Percentiles rank a stretch among this genome's conserved stretches.
phyloP scores from a whole-genome alignment of 2,888 invertebrate genomes.

The Coecobrya sp. region DNA sequence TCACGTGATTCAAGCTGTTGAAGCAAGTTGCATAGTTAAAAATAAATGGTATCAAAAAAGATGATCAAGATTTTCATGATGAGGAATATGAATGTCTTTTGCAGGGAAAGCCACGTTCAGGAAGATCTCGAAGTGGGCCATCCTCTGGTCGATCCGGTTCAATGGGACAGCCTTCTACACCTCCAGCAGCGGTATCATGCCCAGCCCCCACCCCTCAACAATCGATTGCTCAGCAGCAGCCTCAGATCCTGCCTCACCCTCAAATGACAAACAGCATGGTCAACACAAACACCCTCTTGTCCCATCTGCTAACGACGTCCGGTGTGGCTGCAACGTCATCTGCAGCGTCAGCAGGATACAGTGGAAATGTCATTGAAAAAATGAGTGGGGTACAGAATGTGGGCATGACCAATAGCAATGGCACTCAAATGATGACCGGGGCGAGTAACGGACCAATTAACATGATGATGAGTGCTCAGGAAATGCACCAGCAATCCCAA shows the following conservation, averaged over 20 bases:
- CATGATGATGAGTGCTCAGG: constrained; percentile 73
- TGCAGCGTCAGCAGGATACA: constrained; percentile 30
- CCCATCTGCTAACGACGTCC: constrained; percentile 85
- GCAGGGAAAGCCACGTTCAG: constrained; percentile 67
- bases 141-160: constrained; percentile 62
- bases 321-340: constrained; percentile 57
- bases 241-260: constrained; percentile 86
- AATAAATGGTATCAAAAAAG: too few species aligned
- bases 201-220: constrained; percentile 50
- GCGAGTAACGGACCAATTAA: constrained; percentile 72
- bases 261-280: constrained; percentile 83
- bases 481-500: constrained; percentile 67
- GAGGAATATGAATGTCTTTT: neutral
- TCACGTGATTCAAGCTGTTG: neutral
- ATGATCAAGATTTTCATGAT: too few species aligned
- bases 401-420: constrained; percentile 52
- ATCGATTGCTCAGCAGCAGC: constrained; percentile 85
- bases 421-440: constrained; percentile 52
- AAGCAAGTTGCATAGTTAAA: too few species aligned
- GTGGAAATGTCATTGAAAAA: constrained; percentile 68
- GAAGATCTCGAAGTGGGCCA: constrained; percentile 74
- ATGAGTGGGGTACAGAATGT: constrained; percentile 60
- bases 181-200: constrained; percentile 62
- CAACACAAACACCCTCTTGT: constrained; percentile 84
- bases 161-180: constrained; percentile 54